Base-by-base conservation (phyloP, 1,140 invertebrate species). In the Eumaeus atala region DNA sequence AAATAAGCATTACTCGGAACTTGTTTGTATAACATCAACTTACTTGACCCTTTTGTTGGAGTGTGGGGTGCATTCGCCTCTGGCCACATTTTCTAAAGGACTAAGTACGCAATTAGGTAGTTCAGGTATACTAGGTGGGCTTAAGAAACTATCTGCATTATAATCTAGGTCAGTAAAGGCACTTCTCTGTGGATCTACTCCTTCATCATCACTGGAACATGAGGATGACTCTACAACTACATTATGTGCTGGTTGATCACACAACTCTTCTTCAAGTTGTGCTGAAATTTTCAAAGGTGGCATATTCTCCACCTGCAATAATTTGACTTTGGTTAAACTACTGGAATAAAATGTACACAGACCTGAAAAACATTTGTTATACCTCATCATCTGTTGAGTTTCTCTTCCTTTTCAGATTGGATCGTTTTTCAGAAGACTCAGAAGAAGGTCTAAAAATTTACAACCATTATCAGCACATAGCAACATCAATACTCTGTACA, bases 361-460 rank as follows among this genome's bases (percentile, higher is more conserved):
- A 16, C 9, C 28, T 33, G 48, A 28, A 40, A 34, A 34, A 42
- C 9, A 12, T 14, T 36, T n/a, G 17, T 59, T 54, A 48, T 68
- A 87, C 84, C 82, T 87, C 84, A 79, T 87, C 81, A 59, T 87
- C 84, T 59, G 73, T 76, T 54, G 84, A 79, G 61, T 64, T 81
- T 67, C 84, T 82, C 62, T 85, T 87, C 48, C 84, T 62, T 73
- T 87, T 87, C 54, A 84, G 66, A 49, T 64, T 72, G 61, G 67
- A 58, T 58, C 70, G 70, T 52, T 73, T 84, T 48, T 80, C 78
- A 72, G 54, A 75, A 60, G 67, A 51, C 60, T 83, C 82, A 77
- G 68, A 70, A 64, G 76, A 72, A 51, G 78, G 70, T 54, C 78
- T 84, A 68, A 48, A 75, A 83, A 21, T 28, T 42, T 44, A 61